Base-by-base conservation (phyloP, 2,888 invertebrate genomes). In the Agriotes lineatus region DNA sequence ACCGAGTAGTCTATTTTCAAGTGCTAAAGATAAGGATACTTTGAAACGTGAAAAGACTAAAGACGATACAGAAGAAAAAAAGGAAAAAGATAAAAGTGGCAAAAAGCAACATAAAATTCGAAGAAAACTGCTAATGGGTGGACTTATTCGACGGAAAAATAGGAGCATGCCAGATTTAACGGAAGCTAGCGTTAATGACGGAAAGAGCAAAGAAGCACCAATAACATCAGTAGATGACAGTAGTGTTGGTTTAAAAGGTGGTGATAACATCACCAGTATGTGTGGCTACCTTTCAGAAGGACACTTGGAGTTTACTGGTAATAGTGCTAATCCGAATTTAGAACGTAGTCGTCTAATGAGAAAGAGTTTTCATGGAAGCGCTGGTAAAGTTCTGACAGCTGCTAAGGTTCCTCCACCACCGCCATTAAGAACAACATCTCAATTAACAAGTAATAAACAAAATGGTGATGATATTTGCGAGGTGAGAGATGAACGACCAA, bases 51-150 rank as follows among this genome's bases (percentile, higher is more conserved):
- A 74, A 87, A 89, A 72, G 85, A 85, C 37, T 77, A 89, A 89
- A 75, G 89, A 90, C 65, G 87, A 89, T 73, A 83, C 87, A 76
- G 85, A 86, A 64, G 90, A 91, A 66, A 87, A 89, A 66, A 90
- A 91, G 75, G 86, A 89, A 37, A 76, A 75, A 54, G 81, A 83
- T 58, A 89, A 92, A 80, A 93, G 93, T 66, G 91, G 91, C 56
- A 96, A 96, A 80, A 96, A 96, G 75, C 96, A 96, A 80, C 96
- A 96, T 79, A 96, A 96, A 85, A 94, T 96, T 48, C 86, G 96
- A 22, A 87, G 96, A 78, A 96, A 96, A 82, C 83, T 96, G 1
- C 81, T 96, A 5, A 96, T 96, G 95, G 96, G 96, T 10, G 96
- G 96, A 1, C 85, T 96, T 59, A 95, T 96, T 59, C 89, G 93